These are phyloP conservation scores for Trochalopteron elliotii DNA, from an alignment of 2,113 vertebrate genomes.

Conservation along the genomic window DNA sequence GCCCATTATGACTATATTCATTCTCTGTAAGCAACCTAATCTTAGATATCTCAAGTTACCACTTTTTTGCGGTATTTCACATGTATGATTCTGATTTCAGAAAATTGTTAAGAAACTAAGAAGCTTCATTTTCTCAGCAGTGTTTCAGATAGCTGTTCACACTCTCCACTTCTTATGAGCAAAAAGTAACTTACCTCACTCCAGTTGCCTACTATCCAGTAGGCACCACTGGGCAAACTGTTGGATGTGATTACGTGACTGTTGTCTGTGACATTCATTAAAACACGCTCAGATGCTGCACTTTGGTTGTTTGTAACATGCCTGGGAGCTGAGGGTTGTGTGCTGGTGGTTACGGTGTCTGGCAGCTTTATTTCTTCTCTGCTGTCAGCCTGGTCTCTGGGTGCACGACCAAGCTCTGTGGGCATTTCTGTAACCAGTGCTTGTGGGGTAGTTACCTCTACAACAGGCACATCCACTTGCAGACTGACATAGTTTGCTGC, in stretches of 20 bases:
- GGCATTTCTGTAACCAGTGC: background rate
- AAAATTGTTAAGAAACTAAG: background rate
- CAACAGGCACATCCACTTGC: background rate
- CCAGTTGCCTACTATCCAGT: constrained; percentile 89
- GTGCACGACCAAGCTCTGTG: background rate
- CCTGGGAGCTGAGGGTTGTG: background rate
- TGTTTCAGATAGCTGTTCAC: background rate
- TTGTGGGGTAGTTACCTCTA: background rate
- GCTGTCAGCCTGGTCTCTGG: background rate
- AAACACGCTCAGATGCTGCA: background rate
- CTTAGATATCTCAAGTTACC: background rate
- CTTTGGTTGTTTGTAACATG: constrained; percentile 9
- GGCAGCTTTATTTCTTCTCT: background rate
- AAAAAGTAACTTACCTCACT: constrained; percentile 50
- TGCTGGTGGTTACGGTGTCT: background rate
- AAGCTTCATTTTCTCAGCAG: background rate
- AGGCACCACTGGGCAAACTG: constrained; percentile 34
- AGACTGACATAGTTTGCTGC: background rate
- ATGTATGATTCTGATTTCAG: background rate
- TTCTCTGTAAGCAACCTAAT: background rate
- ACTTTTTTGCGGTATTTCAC: background rate
- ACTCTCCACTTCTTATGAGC: background rate
- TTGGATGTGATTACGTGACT: constrained; percentile 28
- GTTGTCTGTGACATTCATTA: constrained; percentile 27
- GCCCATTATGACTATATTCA: background rate